Evolutionary conservation across 2,888 invertebrate genomes (phyloP).

Genomic region (Acronicta leporina): DNA sequence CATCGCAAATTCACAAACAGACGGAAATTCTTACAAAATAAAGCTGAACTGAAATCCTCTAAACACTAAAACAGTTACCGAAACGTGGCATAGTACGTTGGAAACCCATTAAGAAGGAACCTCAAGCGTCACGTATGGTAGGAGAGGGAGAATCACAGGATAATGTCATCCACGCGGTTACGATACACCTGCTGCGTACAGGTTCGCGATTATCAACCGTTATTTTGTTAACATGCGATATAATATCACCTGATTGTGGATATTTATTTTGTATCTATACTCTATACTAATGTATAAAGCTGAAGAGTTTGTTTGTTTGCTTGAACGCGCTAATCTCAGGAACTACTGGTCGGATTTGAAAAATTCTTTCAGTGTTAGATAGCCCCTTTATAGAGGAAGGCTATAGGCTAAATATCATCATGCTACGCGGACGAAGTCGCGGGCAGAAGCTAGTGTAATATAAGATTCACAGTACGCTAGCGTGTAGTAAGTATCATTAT

Average conservation of each 20-base stretch:
- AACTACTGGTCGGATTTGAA: too few species aligned
- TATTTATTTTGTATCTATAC: conserved; percentile 6
- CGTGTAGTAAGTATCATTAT: too few species aligned
- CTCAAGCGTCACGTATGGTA: conserved; percentile 59
- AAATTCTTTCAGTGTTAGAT: too few species aligned
- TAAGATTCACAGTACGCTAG: too few species aligned
- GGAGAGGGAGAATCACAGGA: conserved; percentile 40
- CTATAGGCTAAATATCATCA: too few species aligned
- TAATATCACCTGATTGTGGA: conserved; percentile 41
- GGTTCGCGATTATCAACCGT: conserved; percentile 36
- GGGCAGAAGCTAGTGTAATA: too few species aligned
- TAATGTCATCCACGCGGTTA: conserved; percentile 44
- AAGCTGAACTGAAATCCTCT: conserved; percentile 10
- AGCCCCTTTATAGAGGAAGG: too few species aligned
- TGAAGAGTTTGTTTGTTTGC: too few species aligned
- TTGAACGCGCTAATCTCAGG: too few species aligned
- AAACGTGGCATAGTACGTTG: conserved; percentile 46
- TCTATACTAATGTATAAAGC: too few species aligned
- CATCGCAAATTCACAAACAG: neutral
- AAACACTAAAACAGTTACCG: conserved; percentile 35
- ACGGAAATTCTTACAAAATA: conserved; percentile 15
- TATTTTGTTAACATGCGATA: conserved; percentile 48
- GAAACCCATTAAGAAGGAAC: conserved; percentile 58
- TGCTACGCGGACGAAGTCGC: too few species aligned
- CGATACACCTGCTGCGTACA: conserved; percentile 29